These are phyloP conservation scores for Ips typographus DNA, from an alignment of 1,140 invertebrate species.

Conservation along the genomic window DNA sequence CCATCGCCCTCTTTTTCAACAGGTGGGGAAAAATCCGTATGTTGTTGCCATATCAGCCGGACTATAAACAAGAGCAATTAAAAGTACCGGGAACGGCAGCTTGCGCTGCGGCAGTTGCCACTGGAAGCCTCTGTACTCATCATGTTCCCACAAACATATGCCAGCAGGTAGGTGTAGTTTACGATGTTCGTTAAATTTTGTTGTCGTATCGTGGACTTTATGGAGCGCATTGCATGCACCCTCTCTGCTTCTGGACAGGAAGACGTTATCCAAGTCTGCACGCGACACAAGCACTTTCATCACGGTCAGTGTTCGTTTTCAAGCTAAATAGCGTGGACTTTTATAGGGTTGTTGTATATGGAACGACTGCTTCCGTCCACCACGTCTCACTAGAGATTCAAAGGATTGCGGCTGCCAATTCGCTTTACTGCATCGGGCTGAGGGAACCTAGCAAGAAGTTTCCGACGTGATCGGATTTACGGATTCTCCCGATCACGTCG, in stretches of 20 bases:
- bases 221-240: background rate
- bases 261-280: too few relatives aligned
- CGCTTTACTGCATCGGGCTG: conserved; percentile 78
- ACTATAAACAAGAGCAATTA: conserved; percentile 80
- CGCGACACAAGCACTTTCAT: too few relatives aligned
- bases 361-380: conserved; percentile 82
- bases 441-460: conserved; percentile 53
- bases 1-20: conserved; percentile 87
- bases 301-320: too few relatives aligned
- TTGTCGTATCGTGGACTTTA: background rate
- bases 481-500: conserved; percentile 30
- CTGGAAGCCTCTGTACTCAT: conserved; percentile 55
- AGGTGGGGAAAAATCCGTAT: conserved; percentile 92
- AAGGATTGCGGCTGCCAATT: conserved; percentile 85
- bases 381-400: conserved; percentile 68
- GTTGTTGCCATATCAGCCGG: conserved; percentile 88
- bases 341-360: conserved; percentile 73
- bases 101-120: conserved; percentile 61
- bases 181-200: background rate
- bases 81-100: conserved; percentile 78
- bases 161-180: conserved; percentile 58
- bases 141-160: conserved; percentile 61
- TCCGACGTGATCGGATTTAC: conserved; percentile 39
- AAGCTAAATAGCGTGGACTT: conserved; percentile 23
- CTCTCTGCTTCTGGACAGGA: too few relatives aligned